These are phyloP conservation scores for Rhinogobio ventralis DNA, from an alignment of 2,797 vertebrate species.

Conservation along the genomic window DNA sequence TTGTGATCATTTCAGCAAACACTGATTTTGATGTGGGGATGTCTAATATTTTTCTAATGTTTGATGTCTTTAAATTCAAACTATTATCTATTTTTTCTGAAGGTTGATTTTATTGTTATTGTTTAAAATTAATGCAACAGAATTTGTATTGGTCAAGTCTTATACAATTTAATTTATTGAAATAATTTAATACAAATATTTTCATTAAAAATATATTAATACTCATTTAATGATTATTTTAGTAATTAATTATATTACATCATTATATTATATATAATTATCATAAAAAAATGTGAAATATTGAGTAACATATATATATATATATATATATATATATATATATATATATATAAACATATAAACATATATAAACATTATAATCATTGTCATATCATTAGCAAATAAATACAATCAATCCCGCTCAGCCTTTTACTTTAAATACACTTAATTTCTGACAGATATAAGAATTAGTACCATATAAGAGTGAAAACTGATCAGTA, in stretches of 20 bases:
- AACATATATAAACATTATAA: background rate
- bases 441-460: background rate
- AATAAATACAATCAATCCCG: background rate
- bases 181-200: background rate
- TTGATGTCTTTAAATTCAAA: background rate
- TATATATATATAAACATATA: too few relatives aligned
- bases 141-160: too few relatives aligned
- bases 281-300: background rate
- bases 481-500: background rate
- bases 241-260: too few relatives aligned
- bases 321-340: too few relatives aligned
- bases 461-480: background rate
- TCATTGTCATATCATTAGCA: background rate
- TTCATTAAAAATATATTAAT: too few relatives aligned
- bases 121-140: too few relatives aligned
- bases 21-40: background rate
- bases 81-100: background rate
- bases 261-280: too few relatives aligned
- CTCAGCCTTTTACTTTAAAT: background rate
- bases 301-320: background rate
- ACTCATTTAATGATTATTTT: background rate
- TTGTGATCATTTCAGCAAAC: background rate
- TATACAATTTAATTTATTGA: background rate
- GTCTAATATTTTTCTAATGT: background rate
- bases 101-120: too few relatives aligned